Evolutionary conservation across 2,113 vertebrate genomes (phyloP), one percentile per base, ranked within the genome.

Genomic region (Brienomyrus brachyistius): DNA sequence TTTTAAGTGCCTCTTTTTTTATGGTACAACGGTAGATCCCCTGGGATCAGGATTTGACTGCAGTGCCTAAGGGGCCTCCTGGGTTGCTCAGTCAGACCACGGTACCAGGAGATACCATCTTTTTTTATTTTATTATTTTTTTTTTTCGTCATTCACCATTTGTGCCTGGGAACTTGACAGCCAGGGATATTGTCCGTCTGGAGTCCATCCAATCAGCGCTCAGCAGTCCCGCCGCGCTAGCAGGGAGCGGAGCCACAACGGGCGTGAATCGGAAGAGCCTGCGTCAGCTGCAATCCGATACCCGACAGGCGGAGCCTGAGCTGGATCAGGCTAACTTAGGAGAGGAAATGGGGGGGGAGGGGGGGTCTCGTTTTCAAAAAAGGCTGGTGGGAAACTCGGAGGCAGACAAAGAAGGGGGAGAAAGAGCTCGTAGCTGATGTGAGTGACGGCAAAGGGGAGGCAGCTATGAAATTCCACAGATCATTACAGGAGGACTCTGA

Each of bases 261-360:
- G 35, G 74, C 74, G 74, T 80, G 31, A 80, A 80, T 80, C 74
- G 74, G 74, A 80, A 80, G 74, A 80, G 74, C 74, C 74, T 80
- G 35, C 74, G 74, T 80, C 74, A 80, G 74, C 74, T 80, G 74
- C 74, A 80, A 80, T 43, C 74, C 15, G 74, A 80, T 17, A 80
- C 74, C 74, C 11, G 74, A 43, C 35, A 80, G 74, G 74, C 74
- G 74, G 74, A 80, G 74, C 74, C 15, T 40, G 74, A 80, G 43
- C 74, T 80, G 74, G 74, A 80, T 80, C 31, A 17, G 35, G 74
- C 74, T 80, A 80, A 80, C 74, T 80, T 80, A 80, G 74, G 35
- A 80, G 74, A 80, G 74, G 74, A 80, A 80, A 80, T 80, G 31
- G 74, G 74, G 35, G 17, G 70, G 70, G 70, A 27, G 31, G 62